phyloP scores from a whole-genome alignment of 2,113 vertebrate genomes.

The Paraplagusia blochii region DNA sequence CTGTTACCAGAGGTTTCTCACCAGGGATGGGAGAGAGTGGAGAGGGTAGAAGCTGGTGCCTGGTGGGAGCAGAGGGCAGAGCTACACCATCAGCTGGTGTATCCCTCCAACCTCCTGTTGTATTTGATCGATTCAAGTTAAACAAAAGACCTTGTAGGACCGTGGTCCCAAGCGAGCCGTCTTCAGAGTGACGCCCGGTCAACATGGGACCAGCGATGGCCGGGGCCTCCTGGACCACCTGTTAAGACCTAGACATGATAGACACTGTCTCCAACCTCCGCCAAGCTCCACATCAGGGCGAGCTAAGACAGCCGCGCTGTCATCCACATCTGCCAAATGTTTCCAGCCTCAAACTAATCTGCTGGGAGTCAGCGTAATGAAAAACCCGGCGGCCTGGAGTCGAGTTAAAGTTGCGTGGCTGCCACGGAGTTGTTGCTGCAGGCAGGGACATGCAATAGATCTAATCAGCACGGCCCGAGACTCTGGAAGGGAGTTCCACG shows the following conservation, averaged over 20 bases:
- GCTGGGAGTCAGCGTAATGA: constrained; percentile 53
- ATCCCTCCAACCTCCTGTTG: too few relatives aligned
- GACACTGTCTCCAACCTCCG: constrained; percentile 21
- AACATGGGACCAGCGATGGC: neutral
- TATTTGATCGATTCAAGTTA: too few relatives aligned
- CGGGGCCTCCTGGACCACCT: constrained; percentile 48
- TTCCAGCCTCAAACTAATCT: constrained; percentile 51
- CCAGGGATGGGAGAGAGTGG: too few relatives aligned
- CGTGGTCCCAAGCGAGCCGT: too few relatives aligned
- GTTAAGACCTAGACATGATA: constrained; percentile 23
- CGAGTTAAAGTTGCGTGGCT: constrained; percentile 44
- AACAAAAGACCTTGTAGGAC: too few relatives aligned
- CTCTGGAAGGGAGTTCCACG: constrained; percentile 30
- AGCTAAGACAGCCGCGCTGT: constrained; percentile 41
- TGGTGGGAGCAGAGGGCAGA: too few relatives aligned
- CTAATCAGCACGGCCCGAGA: constrained; percentile 37
- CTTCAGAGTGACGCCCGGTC: constrained; percentile 14
- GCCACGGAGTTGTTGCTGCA: constrained; percentile 52
- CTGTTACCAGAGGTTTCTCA: too few relatives aligned
- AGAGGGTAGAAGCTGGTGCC: too few relatives aligned
- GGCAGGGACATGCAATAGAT: constrained; percentile 52
- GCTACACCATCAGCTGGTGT: too few relatives aligned
- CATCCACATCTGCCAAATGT: constrained; percentile 28
- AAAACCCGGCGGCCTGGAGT: constrained; percentile 50
- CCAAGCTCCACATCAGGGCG: constrained; percentile 37